Conservation (phyloP, 1,140 invertebrate species). For the Camponotus pennsylvanicus region DNA sequence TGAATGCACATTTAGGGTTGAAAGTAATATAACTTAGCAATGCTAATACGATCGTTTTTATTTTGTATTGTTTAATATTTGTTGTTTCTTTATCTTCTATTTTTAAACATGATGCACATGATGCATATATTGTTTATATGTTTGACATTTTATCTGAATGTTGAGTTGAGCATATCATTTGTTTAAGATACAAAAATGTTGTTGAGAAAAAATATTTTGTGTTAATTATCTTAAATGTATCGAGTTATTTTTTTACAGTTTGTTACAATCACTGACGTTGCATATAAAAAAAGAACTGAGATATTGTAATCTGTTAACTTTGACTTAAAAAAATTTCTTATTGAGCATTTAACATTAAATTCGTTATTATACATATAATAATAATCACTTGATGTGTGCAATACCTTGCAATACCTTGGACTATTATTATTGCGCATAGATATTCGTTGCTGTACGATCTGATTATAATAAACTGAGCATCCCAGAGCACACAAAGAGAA, state of each 20-base stretch:
- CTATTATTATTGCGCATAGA: not conserved
- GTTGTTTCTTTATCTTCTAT: not conserved
- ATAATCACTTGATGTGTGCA: conserved; percentile 11
- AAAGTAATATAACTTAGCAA: not conserved
- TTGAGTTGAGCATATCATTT: not conserved
- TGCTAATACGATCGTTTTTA: not conserved
- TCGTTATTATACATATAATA: not conserved
- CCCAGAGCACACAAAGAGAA: not conserved
- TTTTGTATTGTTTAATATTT: not conserved
- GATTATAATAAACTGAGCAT: not conserved
- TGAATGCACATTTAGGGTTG: not conserved
- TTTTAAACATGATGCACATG: not conserved
- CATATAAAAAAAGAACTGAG: conserved; percentile 24
- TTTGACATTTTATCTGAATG: not conserved
- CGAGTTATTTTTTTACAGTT: conserved; percentile 31
- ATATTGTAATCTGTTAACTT: conserved; percentile 54
- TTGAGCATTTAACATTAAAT: conserved; percentile 21
- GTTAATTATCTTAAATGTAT: conserved; percentile 48
- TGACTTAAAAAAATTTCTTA: conserved; percentile 6
- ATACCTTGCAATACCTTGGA: not conserved
- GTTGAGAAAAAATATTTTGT: conserved; percentile 26
- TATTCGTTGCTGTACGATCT: conserved; percentile 2
- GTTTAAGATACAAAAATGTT: conserved; percentile 24
- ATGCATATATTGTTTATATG: not conserved
- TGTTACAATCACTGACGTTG: conserved; percentile 29